These are phyloP conservation scores for Ceraclea dissimilis DNA, from an alignment of 2,888 invertebrate genomes.

Conservation along the genomic window DNA sequence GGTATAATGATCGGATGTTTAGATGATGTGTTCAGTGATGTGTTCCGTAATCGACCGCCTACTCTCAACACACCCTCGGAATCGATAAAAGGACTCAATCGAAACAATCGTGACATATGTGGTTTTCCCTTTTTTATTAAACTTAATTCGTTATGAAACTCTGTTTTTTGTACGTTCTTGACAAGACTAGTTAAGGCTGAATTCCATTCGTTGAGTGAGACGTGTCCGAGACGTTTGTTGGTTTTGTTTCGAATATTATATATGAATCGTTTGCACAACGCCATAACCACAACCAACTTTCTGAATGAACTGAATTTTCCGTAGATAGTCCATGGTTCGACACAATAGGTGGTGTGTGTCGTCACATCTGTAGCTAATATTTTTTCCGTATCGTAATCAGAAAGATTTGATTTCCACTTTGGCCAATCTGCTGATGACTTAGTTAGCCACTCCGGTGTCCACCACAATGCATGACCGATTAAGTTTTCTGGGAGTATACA, in stretches of 20 bases:
- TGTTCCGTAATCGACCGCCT: neutral
- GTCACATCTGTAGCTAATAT: neutral
- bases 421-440: neutral
- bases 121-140: neutral
- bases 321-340: neutral
- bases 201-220: neutral
- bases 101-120: neutral
- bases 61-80: neutral
- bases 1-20: constrained; percentile 5
- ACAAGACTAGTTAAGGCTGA: neutral
- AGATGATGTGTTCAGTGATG: neutral
- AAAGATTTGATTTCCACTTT: neutral
- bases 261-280: neutral
- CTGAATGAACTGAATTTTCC: neutral
- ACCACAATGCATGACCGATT: neutral
- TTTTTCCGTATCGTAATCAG: neutral
- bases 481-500: neutral
- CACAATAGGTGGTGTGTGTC: neutral
- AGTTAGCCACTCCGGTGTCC: neutral
- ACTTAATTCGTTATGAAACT: neutral
- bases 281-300: neutral
- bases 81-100: constrained; percentile 4
- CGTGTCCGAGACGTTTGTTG: neutral
- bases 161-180: neutral
- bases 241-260: neutral